Evolutionary conservation across 1,140 invertebrate genomes (phyloP).

Genomic region (Lepidurus apus): DNA sequence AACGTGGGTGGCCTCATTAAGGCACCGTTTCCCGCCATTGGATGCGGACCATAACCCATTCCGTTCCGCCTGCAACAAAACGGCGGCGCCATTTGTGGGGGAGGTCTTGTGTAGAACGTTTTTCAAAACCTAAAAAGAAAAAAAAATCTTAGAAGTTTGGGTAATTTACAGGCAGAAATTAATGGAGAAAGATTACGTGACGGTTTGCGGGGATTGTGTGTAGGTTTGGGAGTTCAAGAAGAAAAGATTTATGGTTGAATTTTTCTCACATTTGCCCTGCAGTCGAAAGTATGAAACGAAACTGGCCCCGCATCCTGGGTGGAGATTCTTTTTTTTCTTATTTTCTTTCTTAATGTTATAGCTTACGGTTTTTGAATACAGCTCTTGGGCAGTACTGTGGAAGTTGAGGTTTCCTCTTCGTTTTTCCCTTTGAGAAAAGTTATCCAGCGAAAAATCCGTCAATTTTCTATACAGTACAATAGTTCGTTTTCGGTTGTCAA

Average conservation of each 20-base stretch:
- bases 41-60: conserved; percentile 11
- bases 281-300: neutral
- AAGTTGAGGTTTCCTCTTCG: neutral
- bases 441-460: neutral
- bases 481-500: conserved; percentile 17
- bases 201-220: neutral
- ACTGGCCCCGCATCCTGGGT: neutral
- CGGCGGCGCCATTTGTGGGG: conserved; percentile 12
- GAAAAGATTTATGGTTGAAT: conserved; percentile 1
- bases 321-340: neutral
- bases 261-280: conserved; percentile 2
- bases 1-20: conserved; percentile 21
- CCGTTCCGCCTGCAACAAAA: conserved; percentile 7
- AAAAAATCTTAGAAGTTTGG: neutral
- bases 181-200: conserved; percentile 19
- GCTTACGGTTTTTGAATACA: neutral
- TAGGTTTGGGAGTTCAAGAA: neutral
- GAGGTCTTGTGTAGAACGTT: neutral
- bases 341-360: conserved; percentile 10
- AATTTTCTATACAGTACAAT: neutral
- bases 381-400: neutral
- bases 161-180: conserved; percentile 3
- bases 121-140: neutral
- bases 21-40: conserved; percentile 13
- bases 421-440: neutral